Conservation (phyloP, 2,888 invertebrate genomes). For the Plebejus argus region DNA sequence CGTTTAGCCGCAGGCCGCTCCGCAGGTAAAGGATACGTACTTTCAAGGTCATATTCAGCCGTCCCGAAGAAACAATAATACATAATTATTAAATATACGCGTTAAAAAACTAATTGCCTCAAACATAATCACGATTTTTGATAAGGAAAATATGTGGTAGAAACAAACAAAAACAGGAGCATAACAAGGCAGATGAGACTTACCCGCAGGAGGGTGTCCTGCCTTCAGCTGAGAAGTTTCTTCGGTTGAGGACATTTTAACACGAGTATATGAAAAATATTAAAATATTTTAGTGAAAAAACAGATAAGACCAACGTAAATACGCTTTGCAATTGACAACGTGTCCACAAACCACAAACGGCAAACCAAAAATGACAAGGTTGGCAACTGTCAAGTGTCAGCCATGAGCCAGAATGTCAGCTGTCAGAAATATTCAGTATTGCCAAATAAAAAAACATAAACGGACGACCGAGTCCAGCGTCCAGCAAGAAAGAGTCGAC, state of each 20-base stretch:
- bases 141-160: neutral
- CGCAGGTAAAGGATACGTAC: slow-evolving; percentile 28
- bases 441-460: neutral
- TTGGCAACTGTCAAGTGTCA: slow-evolving; percentile 32
- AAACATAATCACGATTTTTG: neutral
- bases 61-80: neutral
- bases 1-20: slow-evolving; percentile 33
- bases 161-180: neutral
- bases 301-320: slow-evolving; percentile 53
- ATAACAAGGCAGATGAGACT: slow-evolving; percentile 47
- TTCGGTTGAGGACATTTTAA: slow-evolving; percentile 67
- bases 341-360: slow-evolving; percentile 52
- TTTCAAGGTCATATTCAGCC: slow-evolving; percentile 38
- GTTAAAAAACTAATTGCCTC: neutral
- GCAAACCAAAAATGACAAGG: slow-evolving; percentile 34
- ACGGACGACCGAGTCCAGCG: too few species aligned
- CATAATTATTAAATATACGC: neutral
- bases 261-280: slow-evolving; percentile 8
- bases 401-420: too few species aligned
- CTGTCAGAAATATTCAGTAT: too few species aligned
- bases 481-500: too few species aligned
- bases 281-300: slow-evolving; percentile 42
- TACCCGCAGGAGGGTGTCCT: slow-evolving; percentile 96
- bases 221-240: slow-evolving; percentile 88
- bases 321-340: slow-evolving; percentile 53